phyloP scores from a whole-genome alignment of 1,140 invertebrate species.

The Catajapyx aquilonaris region DNA sequence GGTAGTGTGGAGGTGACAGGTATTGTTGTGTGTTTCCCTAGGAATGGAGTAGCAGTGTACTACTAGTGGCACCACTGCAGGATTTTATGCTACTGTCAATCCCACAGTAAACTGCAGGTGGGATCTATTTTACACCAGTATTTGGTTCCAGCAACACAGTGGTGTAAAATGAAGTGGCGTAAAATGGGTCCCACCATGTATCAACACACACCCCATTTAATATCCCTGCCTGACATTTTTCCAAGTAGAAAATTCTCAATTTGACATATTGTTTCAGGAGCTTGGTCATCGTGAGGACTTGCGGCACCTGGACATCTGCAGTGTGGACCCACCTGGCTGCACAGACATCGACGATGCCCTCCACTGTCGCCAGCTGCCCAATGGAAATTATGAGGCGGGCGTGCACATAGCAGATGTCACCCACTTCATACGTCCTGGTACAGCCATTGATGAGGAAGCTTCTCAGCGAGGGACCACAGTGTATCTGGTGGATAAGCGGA shows the following conservation, averaged over 20 bases:
- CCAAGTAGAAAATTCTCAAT: neutral
- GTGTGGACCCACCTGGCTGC: conserved; percentile 95
- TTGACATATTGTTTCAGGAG: conserved; percentile 34
- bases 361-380: conserved; percentile 56
- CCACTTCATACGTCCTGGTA: conserved; percentile 75
- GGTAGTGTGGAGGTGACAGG: no score
- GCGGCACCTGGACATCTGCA: conserved; percentile 69
- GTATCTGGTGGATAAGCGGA: conserved; percentile 70
- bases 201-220: no score
- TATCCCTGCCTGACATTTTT: no score
- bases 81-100: no score
- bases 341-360: conserved; percentile 99
- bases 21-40: no score
- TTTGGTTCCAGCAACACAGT: no score
- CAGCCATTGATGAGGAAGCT: conserved; percentile 71
- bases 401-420: conserved; percentile 93
- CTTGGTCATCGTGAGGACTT: conserved; percentile 57
- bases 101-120: no score
- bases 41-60: no score
- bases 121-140: no score
- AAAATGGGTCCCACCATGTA: no score
- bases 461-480: conserved; percentile 69
- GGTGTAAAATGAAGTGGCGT: no score
- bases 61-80: no score
- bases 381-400: conserved; percentile 63